Conservation (phyloP, 2,797 vertebrate species). For the Meriones psammophilus region DNA sequence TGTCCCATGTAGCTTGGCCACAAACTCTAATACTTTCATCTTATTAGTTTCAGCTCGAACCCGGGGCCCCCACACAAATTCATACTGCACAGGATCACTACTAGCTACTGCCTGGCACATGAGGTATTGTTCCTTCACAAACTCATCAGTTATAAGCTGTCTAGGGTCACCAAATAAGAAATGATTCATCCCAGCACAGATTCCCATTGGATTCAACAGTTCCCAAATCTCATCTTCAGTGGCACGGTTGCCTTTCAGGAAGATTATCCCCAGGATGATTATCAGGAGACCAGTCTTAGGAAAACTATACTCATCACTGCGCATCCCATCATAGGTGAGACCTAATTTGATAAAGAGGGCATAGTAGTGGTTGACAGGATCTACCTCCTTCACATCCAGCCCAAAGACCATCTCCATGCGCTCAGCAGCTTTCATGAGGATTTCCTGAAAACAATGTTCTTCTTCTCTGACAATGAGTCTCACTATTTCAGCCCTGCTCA, state of each 20-base stretch:
- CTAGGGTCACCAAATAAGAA: background rate
- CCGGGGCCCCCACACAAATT: conserved; percentile 50
- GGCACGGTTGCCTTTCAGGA: conserved; percentile 21
- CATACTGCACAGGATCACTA: background rate
- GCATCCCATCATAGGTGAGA: conserved; percentile 55
- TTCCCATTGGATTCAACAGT: background rate
- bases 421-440: background rate
- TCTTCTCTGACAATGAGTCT: background rate
- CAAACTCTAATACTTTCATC: conserved; percentile 34
- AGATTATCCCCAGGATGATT: background rate
- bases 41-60: conserved; percentile 54
- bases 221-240: conserved; percentile 50
- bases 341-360: conserved; percentile 22
- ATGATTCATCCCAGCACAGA: background rate
- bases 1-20: background rate
- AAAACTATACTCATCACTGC: background rate
- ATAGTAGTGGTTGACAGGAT: background rate
- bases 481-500: conserved; percentile 41
- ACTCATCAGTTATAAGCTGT: conserved; percentile 26
- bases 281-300: conserved; percentile 53
- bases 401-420: conserved; percentile 15
- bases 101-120: background rate
- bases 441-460: background rate
- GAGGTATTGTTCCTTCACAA: conserved; percentile 50
- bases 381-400: conserved; percentile 33